phyloP scores from a whole-genome alignment of 2,113 vertebrate genomes.

The Leiothrix lutea region DNA sequence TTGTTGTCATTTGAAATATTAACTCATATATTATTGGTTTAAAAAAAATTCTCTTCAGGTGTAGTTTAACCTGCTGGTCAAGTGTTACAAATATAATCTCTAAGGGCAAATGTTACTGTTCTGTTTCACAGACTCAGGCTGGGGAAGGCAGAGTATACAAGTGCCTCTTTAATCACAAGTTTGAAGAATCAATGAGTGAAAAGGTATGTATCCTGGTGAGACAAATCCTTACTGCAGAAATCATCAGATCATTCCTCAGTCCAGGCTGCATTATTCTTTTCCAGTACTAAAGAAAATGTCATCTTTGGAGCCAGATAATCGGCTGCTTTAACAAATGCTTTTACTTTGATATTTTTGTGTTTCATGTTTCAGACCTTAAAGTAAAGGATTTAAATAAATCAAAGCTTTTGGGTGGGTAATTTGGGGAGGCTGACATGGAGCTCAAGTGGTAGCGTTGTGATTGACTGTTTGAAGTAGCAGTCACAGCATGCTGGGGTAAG shows the following conservation, averaged over 20 bases:
- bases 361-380: background rate
- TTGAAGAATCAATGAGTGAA: slow-evolving; percentile 97
- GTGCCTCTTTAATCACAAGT: slow-evolving; percentile 98
- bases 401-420: background rate
- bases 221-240: background rate
- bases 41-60: background rate
- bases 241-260: background rate
- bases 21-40: background rate
- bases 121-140: slow-evolving; percentile 83
- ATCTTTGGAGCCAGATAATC: accelerated
- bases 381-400: slow-evolving; percentile 13
- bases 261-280: background rate
- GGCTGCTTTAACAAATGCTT: background rate
- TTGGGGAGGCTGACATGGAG: background rate
- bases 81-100: background rate
- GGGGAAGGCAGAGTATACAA: slow-evolving; percentile 97
- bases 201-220: slow-evolving; percentile 74
- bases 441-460: background rate
- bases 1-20: background rate
- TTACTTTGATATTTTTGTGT: background rate
- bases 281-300: background rate
- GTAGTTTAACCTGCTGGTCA: background rate
- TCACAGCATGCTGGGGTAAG: background rate
- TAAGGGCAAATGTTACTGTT: slow-evolving; percentile 1
- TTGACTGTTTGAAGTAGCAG: background rate